Conservation (phyloP, 2,797 vertebrate genomes). For the Mus caroli region DNA sequence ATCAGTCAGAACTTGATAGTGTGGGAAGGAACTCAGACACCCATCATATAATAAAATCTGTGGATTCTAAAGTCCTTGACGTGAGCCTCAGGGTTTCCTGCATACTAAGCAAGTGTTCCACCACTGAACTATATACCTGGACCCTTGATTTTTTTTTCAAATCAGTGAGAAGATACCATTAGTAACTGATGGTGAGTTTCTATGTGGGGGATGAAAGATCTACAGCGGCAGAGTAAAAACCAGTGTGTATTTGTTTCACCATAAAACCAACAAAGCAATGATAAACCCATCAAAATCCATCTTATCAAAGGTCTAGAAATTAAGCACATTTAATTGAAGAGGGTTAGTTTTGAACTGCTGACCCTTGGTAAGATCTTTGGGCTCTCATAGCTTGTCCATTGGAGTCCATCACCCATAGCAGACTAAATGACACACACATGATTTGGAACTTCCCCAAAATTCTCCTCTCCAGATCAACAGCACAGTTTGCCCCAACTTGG, state of each 20-base stretch:
- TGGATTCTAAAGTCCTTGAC: background rate
- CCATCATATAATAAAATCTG: background rate
- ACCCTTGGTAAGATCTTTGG: background rate
- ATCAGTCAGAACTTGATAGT: background rate
- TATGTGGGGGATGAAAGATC: background rate
- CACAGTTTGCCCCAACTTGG: background rate
- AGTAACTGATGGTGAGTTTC: background rate
- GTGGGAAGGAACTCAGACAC: background rate
- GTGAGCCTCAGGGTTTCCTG: background rate
- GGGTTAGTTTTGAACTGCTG: background rate
- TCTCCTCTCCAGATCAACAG: background rate
- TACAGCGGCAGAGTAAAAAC: background rate
- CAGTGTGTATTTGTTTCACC: background rate
- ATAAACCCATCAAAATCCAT: background rate
- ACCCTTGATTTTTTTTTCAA: background rate
- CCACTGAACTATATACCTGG: background rate
- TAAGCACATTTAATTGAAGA: constrained; percentile 28
- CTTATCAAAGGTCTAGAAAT: background rate
- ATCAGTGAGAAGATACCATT: background rate
- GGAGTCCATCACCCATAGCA: background rate
- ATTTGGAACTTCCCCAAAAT: background rate
- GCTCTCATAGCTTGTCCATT: background rate
- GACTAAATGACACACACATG: background rate
- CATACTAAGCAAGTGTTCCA: background rate
- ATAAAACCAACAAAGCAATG: background rate